Percentiles rank a stretch among this genome's conserved stretches.
phyloP scores from a whole-genome alignment of 2,888 invertebrate genomes.

The Minunthozetes semirufus region DNA sequence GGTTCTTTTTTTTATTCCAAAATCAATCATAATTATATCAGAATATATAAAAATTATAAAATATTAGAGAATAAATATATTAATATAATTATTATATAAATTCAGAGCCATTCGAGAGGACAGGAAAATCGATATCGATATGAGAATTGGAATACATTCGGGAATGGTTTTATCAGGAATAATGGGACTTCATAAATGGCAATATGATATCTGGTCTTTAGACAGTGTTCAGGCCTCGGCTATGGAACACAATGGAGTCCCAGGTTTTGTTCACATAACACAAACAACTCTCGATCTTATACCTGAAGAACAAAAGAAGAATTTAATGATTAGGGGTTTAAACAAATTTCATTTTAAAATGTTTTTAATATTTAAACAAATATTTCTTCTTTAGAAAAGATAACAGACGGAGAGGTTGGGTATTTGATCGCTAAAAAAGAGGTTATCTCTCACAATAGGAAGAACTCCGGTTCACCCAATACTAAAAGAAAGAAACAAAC shows the following conservation, averaged over 20 bases:
- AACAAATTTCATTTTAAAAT: too few species aligned
- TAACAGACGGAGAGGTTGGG: conserved; percentile 31
- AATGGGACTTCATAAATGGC: conserved; percentile 87
- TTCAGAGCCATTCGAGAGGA: conserved; percentile 57
- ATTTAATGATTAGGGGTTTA: conserved; percentile 33
- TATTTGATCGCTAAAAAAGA: conserved; percentile 33
- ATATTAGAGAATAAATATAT: too few species aligned
- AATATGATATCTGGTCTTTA: conserved; percentile 83
- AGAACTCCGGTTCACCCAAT: conserved; percentile 23
- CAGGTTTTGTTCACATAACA: conserved; percentile 83
- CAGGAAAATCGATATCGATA: conserved; percentile 76
- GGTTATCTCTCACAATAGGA: not conserved
- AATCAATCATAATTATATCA: too few species aligned
- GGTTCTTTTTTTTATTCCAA: too few species aligned
- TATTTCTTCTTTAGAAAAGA: conserved; percentile 13
- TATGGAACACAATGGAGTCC: conserved; percentile 83
- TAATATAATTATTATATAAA: conserved; percentile 52
- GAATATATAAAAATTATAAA: too few species aligned
- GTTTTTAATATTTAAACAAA: not conserved
- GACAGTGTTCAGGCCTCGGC: conserved; percentile 91
- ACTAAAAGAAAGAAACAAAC: conserved; percentile 25
- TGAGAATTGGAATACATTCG: conserved; percentile 92
- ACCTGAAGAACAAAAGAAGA: not conserved
- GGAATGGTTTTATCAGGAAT: conserved; percentile 85
- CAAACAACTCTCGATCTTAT: conserved; percentile 55